Conservation (phyloP, 2,888 invertebrate species). For the Caenorhabditis sp. region DNA sequence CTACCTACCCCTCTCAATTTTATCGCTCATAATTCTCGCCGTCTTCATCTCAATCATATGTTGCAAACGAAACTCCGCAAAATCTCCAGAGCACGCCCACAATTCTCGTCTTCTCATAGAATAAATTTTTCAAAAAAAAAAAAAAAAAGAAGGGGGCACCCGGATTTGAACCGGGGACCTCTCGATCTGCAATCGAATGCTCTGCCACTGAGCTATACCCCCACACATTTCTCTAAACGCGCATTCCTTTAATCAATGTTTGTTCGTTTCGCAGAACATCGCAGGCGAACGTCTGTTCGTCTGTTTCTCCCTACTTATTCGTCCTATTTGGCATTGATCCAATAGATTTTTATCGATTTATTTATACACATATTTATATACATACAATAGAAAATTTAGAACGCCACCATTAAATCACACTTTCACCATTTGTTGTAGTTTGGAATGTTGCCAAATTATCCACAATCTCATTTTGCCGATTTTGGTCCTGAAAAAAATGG, state of each 20-base stretch:
- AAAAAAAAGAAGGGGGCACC: slow-evolving; percentile 55
- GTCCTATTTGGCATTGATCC: neutral
- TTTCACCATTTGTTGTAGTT: neutral
- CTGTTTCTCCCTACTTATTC: neutral
- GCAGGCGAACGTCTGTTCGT: neutral
- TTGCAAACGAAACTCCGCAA: slow-evolving; percentile 3
- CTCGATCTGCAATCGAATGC: slow-evolving; percentile 71
- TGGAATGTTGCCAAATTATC: neutral
- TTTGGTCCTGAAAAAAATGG: neutral
- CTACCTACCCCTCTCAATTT: slow-evolving; percentile 7
- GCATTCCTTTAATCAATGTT: neutral
- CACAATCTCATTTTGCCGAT: neutral
- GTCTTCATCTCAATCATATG: slow-evolving; percentile 6
- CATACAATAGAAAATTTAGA: neutral
- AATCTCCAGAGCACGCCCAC: neutral
- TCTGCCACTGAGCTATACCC: slow-evolving; percentile 70
- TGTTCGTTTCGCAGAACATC: neutral
- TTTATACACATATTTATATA: neutral
- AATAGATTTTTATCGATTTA: neutral
- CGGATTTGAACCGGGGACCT: slow-evolving; percentile 69
- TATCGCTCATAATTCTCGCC: neutral
- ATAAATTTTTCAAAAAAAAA: slow-evolving; percentile 6
- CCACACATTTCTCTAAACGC: slow-evolving; percentile 10
- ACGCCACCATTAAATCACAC: neutral
- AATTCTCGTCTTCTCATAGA: neutral